Percentiles rank a stretch among this genome's conserved stretches.
phyloP scores from a whole-genome alignment of 2,888 invertebrate species.

The Eueremaeus valkanovi region DNA sequence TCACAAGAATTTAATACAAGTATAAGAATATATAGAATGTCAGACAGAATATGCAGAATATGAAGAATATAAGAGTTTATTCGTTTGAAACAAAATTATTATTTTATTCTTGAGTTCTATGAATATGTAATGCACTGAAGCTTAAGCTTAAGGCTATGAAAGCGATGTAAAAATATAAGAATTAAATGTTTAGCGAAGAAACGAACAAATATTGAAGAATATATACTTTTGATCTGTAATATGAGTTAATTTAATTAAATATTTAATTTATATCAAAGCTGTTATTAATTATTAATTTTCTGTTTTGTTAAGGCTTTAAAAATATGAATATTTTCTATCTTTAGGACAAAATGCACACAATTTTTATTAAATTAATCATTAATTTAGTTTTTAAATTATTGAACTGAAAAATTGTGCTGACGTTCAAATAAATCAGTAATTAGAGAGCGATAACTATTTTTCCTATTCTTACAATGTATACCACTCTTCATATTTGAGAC shows the following conservation, averaged over 20 bases:
- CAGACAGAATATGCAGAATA: too few relatives aligned
- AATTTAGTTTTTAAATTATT: background rate
- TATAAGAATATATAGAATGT: background rate
- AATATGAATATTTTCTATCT: background rate
- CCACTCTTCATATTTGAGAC: background rate
- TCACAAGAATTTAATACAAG: background rate
- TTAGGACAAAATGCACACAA: background rate
- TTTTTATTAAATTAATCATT: background rate
- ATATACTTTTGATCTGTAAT: too few relatives aligned
- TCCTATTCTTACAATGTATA: background rate
- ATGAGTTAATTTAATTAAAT: too few relatives aligned
- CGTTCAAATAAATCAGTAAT: background rate
- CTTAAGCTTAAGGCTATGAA: background rate
- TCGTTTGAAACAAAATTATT: background rate
- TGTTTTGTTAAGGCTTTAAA: background rate
- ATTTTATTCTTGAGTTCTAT: background rate
- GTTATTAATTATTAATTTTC: too few relatives aligned
- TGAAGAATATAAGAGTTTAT: background rate
- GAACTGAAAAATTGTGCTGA: background rate
- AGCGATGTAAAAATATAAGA: background rate
- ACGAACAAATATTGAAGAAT: too few relatives aligned
- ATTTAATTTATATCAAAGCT: too few relatives aligned
- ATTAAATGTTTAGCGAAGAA: background rate
- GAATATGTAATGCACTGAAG: constrained; percentile 7
- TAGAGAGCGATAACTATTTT: too few relatives aligned